These are phyloP conservation scores for Leptoteleia sp. DNA, from an alignment of 1,140 invertebrate genomes.

Conservation along the genomic window DNA sequence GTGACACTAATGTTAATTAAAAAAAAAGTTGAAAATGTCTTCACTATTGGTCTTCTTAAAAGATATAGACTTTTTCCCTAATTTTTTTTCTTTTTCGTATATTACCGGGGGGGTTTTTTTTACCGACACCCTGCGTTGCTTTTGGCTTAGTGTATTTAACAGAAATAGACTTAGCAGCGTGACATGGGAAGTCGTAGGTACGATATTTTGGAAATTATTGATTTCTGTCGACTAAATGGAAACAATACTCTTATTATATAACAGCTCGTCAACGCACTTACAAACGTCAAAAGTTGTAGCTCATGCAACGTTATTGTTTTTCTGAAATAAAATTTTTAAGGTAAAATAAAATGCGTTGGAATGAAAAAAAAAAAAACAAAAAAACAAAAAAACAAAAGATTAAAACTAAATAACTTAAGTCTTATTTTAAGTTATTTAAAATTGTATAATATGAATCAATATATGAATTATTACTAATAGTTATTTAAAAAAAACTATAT, in stretches of 20 bases:
- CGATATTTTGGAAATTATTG: constrained; percentile 63
- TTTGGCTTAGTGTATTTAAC: constrained; percentile 31
- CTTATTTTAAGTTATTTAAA: too few species aligned
- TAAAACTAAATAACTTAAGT: too few species aligned
- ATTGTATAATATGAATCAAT: too few species aligned
- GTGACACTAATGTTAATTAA: not conserved
- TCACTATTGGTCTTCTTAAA: constrained; percentile 5
- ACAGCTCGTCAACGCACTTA: constrained; percentile 37
- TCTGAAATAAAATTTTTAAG: too few species aligned
- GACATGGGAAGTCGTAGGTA: constrained; percentile 25
- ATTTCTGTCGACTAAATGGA: constrained; percentile 50
- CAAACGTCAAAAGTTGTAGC: constrained; percentile 32
- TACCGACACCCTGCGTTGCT: constrained; percentile 4
- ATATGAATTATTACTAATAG: too few species aligned
- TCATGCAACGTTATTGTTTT: too few species aligned
- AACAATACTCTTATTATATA: constrained; percentile 50
- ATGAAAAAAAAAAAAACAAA: too few species aligned
- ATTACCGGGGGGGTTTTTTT: constrained; percentile 36
- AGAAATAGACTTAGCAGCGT: constrained; percentile 46
- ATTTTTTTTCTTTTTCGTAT: constrained; percentile 5
- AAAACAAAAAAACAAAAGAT: too few species aligned
- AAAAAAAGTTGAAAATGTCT: constrained; percentile 2
- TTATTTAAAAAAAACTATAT: too few species aligned
- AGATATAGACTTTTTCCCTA: constrained; percentile 2
- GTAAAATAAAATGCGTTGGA: too few species aligned